phyloP scores from a whole-genome alignment of 2,797 vertebrate genomes.

The Lates japonicus region DNA sequence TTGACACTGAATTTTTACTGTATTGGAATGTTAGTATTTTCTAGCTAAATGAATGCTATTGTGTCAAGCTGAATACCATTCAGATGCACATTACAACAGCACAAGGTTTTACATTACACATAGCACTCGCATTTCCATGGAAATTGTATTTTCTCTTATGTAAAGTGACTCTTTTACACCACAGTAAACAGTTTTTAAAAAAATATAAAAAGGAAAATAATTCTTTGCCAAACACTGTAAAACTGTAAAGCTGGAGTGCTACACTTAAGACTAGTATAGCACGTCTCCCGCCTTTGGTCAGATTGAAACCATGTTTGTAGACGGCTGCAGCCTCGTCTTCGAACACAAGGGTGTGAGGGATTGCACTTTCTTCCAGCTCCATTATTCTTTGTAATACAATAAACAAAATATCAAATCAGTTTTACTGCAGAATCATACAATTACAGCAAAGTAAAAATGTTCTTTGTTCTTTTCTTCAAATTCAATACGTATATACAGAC shows the following conservation, averaged over 20 bases:
- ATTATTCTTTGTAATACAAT: neutral
- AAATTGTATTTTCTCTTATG: no score
- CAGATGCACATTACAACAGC: neutral
- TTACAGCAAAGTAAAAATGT: neutral
- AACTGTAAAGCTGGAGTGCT: no score
- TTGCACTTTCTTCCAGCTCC: neutral
- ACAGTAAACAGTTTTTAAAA: no score
- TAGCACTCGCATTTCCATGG: no score
- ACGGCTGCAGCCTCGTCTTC: no score
- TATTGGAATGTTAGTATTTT: neutral
- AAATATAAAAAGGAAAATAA: no score
- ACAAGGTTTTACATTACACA: neutral
- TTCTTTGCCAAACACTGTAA: no score
- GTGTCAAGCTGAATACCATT: neutral
- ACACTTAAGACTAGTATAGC: no score
- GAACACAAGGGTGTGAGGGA: neutral
- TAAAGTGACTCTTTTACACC: no score
- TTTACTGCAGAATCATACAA: neutral
- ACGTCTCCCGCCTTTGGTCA: no score
- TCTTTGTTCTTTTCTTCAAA: neutral
- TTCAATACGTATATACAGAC: neutral
- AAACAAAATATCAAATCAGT: slow-evolving; percentile 5
- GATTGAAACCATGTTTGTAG: no score
- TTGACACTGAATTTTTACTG: neutral
- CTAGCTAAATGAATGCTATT: neutral